Evolutionary conservation across 2,888 invertebrate genomes (phyloP).

Genomic region (Oasisia sp.): DNA sequence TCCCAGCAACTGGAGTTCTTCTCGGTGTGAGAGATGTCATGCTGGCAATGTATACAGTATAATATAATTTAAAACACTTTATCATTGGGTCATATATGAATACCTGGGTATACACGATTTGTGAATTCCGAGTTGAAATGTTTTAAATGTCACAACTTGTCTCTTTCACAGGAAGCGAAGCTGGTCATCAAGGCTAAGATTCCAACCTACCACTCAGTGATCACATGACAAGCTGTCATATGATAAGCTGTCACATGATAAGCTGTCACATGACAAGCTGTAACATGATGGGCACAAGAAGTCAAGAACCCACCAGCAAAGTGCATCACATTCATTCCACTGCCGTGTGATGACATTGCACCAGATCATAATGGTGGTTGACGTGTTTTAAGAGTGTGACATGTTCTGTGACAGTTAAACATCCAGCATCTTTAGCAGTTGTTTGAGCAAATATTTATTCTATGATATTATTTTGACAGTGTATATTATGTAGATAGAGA

Average conservation of each 20-base stretch:
- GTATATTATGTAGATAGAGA: not conserved
- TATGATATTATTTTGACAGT: not conserved
- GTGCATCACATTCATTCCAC: not conserved
- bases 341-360: not conserved
- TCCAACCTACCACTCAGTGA: conserved; percentile 53
- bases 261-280: not conserved
- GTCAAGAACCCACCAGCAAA: not conserved
- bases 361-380: not conserved
- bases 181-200: conserved; percentile 62
- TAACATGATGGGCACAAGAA: not conserved
- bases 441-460: not conserved
- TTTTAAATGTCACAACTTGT: not conserved
- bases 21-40: no score
- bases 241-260: not conserved
- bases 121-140: not conserved
- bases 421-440: not conserved
- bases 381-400: not conserved
- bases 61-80: no score
- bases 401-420: not conserved
- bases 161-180: conserved; percentile 52
- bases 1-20: no score
- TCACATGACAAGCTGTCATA: not conserved
- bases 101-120: not conserved
- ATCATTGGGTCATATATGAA: no score
- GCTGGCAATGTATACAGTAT: no score